A percentile compares a stretch with the other conserved stretches of the same genome.
Evolutionary conservation across 1,140 invertebrate genomes (phyloP).

Genomic region (Paramacrobiotus metropolitanus): DNA sequence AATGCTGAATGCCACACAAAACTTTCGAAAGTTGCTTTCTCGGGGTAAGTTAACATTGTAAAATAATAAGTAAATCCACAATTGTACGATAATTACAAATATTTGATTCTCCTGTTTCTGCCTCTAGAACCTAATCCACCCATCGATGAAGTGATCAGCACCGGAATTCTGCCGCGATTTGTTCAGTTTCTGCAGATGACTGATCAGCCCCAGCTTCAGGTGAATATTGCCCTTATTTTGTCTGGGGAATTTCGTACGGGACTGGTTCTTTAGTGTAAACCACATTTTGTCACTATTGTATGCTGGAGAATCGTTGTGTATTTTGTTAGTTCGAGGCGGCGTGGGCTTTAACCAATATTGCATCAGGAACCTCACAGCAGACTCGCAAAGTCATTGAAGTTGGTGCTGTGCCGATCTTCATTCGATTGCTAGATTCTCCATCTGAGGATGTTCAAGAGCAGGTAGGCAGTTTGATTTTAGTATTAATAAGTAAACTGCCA

Average conservation of each 20-base stretch:
- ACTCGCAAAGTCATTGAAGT: constrained; percentile 77
- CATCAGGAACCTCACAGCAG: constrained; percentile 79
- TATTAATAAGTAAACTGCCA: neutral
- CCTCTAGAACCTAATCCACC: constrained; percentile 84
- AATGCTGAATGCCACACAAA: constrained; percentile 58
- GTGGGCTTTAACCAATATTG: constrained; percentile 92
- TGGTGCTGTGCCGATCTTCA: constrained; percentile 75
- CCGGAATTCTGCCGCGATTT: constrained; percentile 83
- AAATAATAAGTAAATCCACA: too few relatives aligned
- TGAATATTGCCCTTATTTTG: constrained; percentile 19
- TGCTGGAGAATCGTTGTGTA: neutral
- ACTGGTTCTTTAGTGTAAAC: neutral
- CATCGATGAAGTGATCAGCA: constrained; percentile 91
- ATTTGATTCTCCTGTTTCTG: constrained; percentile 12
- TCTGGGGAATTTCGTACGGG: neutral
- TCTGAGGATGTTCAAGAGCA: constrained; percentile 76
- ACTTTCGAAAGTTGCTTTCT: constrained; percentile 77
- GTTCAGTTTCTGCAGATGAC: constrained; percentile 72
- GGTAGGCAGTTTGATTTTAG: constrained; percentile 13
- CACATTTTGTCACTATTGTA: neutral
- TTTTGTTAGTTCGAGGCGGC: constrained; percentile 74
- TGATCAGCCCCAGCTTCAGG: constrained; percentile 58
- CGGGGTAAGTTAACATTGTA: constrained; percentile 23
- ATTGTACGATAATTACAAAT: too few relatives aligned
- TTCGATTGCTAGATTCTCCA: constrained; percentile 48